phyloP scores from a whole-genome alignment of 2,797 vertebrate species.

The Acanthornis magna region DNA sequence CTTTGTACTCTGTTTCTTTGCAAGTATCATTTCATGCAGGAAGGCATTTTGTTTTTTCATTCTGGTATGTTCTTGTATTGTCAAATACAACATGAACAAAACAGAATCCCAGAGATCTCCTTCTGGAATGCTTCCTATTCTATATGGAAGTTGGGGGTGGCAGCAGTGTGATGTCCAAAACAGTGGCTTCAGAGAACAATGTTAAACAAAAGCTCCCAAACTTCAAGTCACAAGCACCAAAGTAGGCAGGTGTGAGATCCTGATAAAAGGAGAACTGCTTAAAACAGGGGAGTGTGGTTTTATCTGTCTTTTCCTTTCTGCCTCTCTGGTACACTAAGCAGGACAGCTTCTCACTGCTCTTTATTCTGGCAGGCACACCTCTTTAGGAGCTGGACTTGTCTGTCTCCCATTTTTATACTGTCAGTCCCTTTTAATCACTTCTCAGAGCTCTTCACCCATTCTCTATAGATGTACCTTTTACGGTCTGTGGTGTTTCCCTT shows the following conservation, averaged over 20 bases:
- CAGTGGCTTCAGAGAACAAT: background rate
- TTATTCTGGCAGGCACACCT: background rate
- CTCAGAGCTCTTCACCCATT: background rate
- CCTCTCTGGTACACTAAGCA: background rate
- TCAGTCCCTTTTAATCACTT: background rate
- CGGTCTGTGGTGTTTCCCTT: background rate
- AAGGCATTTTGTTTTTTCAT: background rate
- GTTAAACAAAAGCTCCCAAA: background rate
- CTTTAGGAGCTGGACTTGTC: background rate
- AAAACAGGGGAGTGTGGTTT: background rate
- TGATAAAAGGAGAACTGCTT: background rate
- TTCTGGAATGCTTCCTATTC: background rate
- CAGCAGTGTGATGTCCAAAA: background rate
- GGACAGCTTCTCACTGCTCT: background rate
- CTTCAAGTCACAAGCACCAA: background rate
- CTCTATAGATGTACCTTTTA: background rate
- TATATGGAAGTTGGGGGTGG: background rate
- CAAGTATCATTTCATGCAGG: background rate
- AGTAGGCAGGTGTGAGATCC: background rate
- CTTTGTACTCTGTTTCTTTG: background rate
- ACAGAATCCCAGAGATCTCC: background rate
- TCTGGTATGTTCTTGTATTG: background rate
- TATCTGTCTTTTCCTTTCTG: background rate
- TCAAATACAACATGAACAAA: background rate
- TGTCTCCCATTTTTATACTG: background rate